Evolutionary conservation across 2,797 vertebrate genomes (phyloP).

Genomic region (Trematomus bernacchii): DNA sequence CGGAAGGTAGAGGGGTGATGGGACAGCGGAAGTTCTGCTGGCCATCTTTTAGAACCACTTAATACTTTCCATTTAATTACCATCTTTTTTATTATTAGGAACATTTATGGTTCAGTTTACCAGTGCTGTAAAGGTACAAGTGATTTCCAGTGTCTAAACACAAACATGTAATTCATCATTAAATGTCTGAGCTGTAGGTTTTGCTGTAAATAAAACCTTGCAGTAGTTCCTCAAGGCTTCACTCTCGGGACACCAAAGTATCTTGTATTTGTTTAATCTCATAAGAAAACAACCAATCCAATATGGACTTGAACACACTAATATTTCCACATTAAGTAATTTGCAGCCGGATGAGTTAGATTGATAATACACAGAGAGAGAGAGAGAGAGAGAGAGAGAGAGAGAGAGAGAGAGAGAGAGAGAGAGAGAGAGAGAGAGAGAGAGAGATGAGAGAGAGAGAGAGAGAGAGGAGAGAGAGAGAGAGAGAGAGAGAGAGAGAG

Average conservation of each 20-base stretch:
- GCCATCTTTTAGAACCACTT: constrained; percentile 54
- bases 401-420: constrained; percentile 18
- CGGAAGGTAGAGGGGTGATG: not conserved
- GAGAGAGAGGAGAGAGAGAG: not conserved
- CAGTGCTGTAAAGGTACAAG: constrained; percentile 13
- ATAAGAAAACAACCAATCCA: constrained; percentile 60
- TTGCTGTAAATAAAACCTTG: constrained; percentile 1
- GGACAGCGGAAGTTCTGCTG: constrained; percentile 57
- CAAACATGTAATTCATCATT: constrained; percentile 18
- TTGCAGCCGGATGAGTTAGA: constrained; percentile 52
- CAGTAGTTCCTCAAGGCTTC: constrained; percentile 53
- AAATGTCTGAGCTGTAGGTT: constrained; percentile 13
- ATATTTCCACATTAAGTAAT: constrained; percentile 62
- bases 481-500: too few relatives aligned
- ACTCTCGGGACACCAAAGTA: constrained; percentile 27
- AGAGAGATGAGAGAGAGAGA: too few relatives aligned
- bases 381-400: constrained; percentile 13
- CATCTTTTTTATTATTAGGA: constrained; percentile 30
- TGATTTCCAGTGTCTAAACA: constrained; percentile 23
- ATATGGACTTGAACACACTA: constrained; percentile 60
- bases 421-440: not conserved
- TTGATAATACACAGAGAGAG: constrained; percentile 58
- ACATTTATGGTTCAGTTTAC: constrained; percentile 32
- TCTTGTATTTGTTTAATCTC: constrained; percentile 34
- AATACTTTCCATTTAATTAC: constrained; percentile 42